Conservation (phyloP, 2,888 invertebrate species). For the Acleris emargana region DNA sequence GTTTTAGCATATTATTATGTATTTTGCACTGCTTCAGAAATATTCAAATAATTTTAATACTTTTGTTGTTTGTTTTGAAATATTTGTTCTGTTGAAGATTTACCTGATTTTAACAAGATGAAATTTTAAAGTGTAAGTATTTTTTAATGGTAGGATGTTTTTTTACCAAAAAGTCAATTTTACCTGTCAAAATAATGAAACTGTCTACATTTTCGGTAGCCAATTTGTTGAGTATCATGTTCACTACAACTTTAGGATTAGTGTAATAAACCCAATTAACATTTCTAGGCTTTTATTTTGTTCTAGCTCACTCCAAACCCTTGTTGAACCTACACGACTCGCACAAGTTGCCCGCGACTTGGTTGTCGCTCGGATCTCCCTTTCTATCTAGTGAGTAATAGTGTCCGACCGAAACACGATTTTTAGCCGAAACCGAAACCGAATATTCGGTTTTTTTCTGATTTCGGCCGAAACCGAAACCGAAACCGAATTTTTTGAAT, state of each 20-base stretch:
- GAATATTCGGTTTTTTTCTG: too few relatives aligned
- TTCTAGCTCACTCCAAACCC: too few relatives aligned
- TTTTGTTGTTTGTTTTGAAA: constrained; percentile 54
- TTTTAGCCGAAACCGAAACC: too few relatives aligned
- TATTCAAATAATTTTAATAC: constrained; percentile 43
- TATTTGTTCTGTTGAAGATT: constrained; percentile 63
- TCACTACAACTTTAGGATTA: constrained; percentile 73
- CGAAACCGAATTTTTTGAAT: too few relatives aligned
- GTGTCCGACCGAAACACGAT: too few relatives aligned
- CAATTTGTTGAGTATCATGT: constrained; percentile 65
- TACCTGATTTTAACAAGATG: constrained; percentile 47
- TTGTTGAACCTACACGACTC: too few relatives aligned
- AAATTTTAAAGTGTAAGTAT: constrained; percentile 51
- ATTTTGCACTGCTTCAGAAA: constrained; percentile 41
- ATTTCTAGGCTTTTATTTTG: constrained; percentile 37
- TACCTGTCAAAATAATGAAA: constrained; percentile 47
- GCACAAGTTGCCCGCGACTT: too few relatives aligned
- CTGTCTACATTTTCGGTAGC: constrained; percentile 50
- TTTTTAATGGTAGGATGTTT: constrained; percentile 44
- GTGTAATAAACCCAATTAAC: constrained; percentile 77
- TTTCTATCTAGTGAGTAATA: too few relatives aligned
- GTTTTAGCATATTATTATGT: constrained; percentile 32
- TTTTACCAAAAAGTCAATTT: constrained; percentile 77
- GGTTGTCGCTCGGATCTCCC: too few relatives aligned
- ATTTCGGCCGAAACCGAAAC: too few relatives aligned